Percentiles rank a stretch among this genome's conserved stretches.
Conservation (phyloP, 2,797 vertebrate genomes). For the Pseudochirops cupreus region DNA sequence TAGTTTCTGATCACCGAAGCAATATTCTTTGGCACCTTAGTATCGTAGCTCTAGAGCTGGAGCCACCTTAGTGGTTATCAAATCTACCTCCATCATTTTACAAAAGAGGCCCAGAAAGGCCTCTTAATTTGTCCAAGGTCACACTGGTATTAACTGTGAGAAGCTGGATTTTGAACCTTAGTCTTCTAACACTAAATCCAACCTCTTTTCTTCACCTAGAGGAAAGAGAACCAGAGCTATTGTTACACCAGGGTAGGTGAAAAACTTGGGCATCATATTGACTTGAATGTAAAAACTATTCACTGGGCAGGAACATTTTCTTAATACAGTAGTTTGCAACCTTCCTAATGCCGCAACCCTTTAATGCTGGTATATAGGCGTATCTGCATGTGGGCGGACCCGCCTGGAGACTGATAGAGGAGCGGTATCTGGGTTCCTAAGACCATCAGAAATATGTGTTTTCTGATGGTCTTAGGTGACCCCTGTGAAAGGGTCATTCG, state of each 20-base stretch:
- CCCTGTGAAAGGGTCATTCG: no score
- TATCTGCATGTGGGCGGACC: no score
- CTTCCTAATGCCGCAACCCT: no score
- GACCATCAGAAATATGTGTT: no score
- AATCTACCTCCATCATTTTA: neutral
- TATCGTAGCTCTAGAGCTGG: neutral
- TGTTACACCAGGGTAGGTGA: rapidly evolving
- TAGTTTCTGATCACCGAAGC: neutral
- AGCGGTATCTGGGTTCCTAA: no score
- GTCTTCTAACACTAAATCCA: neutral
- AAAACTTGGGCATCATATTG: neutral
- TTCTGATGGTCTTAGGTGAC: no score
- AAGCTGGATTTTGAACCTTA: neutral
- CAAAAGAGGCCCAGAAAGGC: neutral
- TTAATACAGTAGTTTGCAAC: neutral
- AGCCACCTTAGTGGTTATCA: neutral
- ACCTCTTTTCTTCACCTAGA: neutral
- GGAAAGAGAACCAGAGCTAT: neutral
- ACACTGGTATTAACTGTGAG: neutral
- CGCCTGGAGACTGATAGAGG: no score
- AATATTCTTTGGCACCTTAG: neutral
- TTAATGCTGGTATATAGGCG: no score
- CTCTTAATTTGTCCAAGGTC: neutral
- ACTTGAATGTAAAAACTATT: neutral
- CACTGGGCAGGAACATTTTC: neutral